Conservation (phyloP, 2,888 invertebrate species). For the Nymphalis c-album region DNA sequence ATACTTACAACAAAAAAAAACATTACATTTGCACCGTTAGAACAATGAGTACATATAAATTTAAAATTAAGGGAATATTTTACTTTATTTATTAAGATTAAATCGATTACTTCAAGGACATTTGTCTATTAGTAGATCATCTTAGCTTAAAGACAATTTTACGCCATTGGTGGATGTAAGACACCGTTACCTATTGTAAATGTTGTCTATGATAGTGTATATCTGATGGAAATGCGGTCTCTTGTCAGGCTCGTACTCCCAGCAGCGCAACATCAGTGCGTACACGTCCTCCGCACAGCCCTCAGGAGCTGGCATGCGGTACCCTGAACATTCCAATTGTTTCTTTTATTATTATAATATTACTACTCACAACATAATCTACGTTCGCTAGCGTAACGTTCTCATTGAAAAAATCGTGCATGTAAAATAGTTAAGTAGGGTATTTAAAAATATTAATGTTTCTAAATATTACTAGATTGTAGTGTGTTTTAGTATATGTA, state of each 20-base stretch:
- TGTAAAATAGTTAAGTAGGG: too few species aligned
- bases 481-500: too few species aligned
- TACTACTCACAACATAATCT: too few species aligned
- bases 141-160: constrained; percentile 1
- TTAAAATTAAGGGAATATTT: constrained; percentile 1
- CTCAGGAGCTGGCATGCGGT: constrained; percentile 95
- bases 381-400: too few species aligned
- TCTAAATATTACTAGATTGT: too few species aligned
- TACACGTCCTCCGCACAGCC: constrained; percentile 94
- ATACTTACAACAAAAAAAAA: too few species aligned
- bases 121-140: background rate
- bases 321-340: constrained; percentile 81
- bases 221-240: constrained; percentile 96
- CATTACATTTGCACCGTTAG: too few species aligned
- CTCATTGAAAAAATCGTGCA: too few species aligned
- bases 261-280: constrained; percentile 94
- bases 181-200: constrained; percentile 71
- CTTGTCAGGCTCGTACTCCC: constrained; percentile 96
- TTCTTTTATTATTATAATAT: too few species aligned
- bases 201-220: constrained; percentile 87
- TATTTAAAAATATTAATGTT: too few species aligned
- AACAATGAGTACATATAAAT: background rate
- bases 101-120: background rate
- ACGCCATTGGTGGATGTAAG: background rate
- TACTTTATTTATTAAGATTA: background rate